A percentile compares a stretch with the other conserved stretches of the same genome.
Evolutionary conservation across 1,140 invertebrate genomes (phyloP).

Genomic region (Tetramorium simillimum): DNA sequence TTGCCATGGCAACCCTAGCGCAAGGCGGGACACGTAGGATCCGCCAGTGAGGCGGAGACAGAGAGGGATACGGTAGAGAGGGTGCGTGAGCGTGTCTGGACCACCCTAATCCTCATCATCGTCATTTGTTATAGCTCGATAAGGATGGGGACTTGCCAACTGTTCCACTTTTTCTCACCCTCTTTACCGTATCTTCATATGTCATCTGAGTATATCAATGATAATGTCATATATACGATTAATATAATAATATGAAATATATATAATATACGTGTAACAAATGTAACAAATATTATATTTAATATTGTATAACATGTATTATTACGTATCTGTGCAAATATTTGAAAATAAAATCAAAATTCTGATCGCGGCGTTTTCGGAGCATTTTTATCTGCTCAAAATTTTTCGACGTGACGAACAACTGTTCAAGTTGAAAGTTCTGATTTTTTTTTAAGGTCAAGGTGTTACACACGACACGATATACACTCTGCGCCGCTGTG

Average conservation of each 20-base stretch:
- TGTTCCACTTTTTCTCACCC: background rate
- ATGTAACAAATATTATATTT: too few relatives aligned
- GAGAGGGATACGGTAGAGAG: slow-evolving; percentile 31
- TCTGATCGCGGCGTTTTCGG: background rate
- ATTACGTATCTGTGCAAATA: background rate
- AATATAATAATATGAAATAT: background rate
- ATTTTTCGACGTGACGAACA: background rate
- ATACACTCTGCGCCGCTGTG: background rate
- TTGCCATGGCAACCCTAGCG: slow-evolving; percentile 51
- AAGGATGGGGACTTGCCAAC: slow-evolving; percentile 23
- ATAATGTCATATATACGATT: too few relatives aligned
- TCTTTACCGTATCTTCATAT: background rate
- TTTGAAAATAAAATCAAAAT: background rate
- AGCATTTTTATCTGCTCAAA: background rate
- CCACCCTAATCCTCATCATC: slow-evolving; percentile 55
- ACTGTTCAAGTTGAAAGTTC: background rate
- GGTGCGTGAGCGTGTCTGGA: slow-evolving; percentile 47
- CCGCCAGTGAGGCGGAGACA: slow-evolving; percentile 46
- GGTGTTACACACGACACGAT: background rate
- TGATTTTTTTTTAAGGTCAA: background rate
- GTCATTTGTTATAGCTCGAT: slow-evolving; percentile 46
- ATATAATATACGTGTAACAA: too few relatives aligned
- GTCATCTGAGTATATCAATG: background rate
- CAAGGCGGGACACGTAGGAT: slow-evolving; percentile 57
- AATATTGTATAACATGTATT: background rate